Evolutionary conservation across 2,888 invertebrate genomes (phyloP).

Genomic region (Pollenia angustigena): DNA sequence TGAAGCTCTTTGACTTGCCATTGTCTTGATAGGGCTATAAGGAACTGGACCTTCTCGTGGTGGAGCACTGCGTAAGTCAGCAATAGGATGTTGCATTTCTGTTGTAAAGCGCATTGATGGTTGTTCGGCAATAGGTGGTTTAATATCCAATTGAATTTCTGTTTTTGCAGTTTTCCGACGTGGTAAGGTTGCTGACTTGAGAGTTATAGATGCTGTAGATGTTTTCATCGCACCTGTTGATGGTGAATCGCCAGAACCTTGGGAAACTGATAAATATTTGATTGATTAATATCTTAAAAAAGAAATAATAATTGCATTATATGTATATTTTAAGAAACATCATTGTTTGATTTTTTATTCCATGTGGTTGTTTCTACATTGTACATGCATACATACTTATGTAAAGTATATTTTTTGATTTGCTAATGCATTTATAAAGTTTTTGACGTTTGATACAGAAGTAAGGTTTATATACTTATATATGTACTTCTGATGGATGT

Average conservation of each 20-base stretch:
- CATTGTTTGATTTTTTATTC: constrained; percentile 28
- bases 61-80: constrained; percentile 84
- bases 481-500: too few species aligned
- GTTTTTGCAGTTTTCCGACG: constrained; percentile 88
- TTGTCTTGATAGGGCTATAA: constrained; percentile 81
- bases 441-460: neutral
- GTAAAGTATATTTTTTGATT: neutral
- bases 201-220: constrained; percentile 87
- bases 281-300: constrained; percentile 4
- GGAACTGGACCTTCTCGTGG: constrained; percentile 82
- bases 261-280: constrained; percentile 44
- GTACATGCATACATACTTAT: constrained; percentile 20
- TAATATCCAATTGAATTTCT: constrained; percentile 87
- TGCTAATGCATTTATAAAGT: constrained; percentile 10
- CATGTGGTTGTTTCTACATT: constrained; percentile 2
- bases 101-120: constrained; percentile 86
- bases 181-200: constrained; percentile 88
- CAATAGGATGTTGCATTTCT: constrained; percentile 87
- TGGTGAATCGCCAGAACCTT: constrained; percentile 52
- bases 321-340: neutral
- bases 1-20: constrained; percentile 85
- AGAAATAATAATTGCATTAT: neutral
- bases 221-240: constrained; percentile 84
- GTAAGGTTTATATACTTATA: too few species aligned
- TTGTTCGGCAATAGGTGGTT: constrained; percentile 82